Conservation (phyloP, 2,797 vertebrate genomes). For the Mionectes olivaceus region DNA sequence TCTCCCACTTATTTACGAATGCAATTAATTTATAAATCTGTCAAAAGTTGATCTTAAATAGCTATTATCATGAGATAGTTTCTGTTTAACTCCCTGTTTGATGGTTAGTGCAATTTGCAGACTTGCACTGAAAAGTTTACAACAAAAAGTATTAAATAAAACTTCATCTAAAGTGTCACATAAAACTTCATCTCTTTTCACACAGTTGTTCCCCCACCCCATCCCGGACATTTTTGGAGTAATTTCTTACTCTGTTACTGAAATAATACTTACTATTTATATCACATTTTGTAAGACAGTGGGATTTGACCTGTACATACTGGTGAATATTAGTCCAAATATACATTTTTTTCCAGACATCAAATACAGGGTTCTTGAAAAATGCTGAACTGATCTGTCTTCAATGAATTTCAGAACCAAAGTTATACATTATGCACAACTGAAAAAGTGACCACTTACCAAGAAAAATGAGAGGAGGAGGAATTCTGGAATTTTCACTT, state of each 20-base stretch:
- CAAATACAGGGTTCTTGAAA: not conserved
- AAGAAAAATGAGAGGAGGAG: not conserved
- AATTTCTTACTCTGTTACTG: not conserved
- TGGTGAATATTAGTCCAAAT: not conserved
- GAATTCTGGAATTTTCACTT: not conserved
- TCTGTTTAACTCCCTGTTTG: not conserved
- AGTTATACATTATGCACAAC: not conserved
- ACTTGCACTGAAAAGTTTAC: not conserved
- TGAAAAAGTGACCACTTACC: not conserved
- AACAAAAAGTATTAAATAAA: not conserved
- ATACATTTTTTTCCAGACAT: not conserved
- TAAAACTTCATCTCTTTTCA: not conserved
- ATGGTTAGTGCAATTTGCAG: not conserved
- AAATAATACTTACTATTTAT: not conserved
- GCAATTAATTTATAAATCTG: not conserved
- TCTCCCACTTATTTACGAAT: not conserved
- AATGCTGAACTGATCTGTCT: not conserved
- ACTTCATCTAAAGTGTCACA: not conserved
- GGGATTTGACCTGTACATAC: not conserved
- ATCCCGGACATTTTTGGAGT: not conserved
- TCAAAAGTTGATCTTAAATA: not conserved
- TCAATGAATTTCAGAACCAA: not conserved
- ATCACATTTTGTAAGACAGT: not conserved
- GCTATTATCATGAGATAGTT: not conserved
- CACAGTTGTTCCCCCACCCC: fast-evolving